Percentiles rank a stretch among this genome's conserved stretches.
phyloP scores from a whole-genome alignment of 2,113 vertebrate species.

The Urocynchramus pylzowi region DNA sequence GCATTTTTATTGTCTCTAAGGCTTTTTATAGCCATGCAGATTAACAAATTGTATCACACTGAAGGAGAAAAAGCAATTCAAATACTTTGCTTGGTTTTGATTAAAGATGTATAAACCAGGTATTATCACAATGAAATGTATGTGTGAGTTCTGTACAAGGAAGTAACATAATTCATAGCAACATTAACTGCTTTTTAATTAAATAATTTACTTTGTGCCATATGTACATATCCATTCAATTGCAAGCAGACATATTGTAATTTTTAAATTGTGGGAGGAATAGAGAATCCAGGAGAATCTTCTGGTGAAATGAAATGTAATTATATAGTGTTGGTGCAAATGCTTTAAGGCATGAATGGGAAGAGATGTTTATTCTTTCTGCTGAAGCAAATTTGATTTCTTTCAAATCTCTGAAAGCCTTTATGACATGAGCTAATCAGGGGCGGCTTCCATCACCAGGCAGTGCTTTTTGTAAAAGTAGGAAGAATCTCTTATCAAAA shows the following conservation, averaged over 20 bases:
- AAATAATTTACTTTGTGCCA: conserved; percentile 46
- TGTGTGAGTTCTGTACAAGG: background rate
- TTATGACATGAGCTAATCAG: conserved; percentile 53
- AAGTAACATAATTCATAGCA: conserved; percentile 16
- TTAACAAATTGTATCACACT: background rate
- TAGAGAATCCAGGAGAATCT: conserved; percentile 44
- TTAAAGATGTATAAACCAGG: conserved; percentile 46
- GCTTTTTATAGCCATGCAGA: background rate
- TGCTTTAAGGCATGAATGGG: conserved; percentile 17
- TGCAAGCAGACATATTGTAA: conserved; percentile 12
- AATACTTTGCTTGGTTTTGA: background rate
- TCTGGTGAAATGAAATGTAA: conserved; percentile 51
- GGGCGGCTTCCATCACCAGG: conserved; percentile 7
- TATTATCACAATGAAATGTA: conserved; percentile 3
- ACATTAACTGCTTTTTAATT: conserved; percentile 48
- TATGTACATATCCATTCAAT: background rate
- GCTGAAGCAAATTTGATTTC: conserved; percentile 56
- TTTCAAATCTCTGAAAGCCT: conserved; percentile 42
- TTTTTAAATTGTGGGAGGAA: conserved; percentile 50
- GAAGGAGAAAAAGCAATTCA: conserved; percentile 17
- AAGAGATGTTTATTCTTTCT: conserved; percentile 58
- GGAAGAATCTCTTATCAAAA: conserved; percentile 40
- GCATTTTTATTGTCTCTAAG: background rate
- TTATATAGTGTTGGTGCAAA: conserved; percentile 20
- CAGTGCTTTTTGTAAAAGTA: conserved; percentile 8